These are phyloP conservation scores for Leptopilina boulardi DNA, from an alignment of 1,140 invertebrate genomes.

Conservation along the genomic window DNA sequence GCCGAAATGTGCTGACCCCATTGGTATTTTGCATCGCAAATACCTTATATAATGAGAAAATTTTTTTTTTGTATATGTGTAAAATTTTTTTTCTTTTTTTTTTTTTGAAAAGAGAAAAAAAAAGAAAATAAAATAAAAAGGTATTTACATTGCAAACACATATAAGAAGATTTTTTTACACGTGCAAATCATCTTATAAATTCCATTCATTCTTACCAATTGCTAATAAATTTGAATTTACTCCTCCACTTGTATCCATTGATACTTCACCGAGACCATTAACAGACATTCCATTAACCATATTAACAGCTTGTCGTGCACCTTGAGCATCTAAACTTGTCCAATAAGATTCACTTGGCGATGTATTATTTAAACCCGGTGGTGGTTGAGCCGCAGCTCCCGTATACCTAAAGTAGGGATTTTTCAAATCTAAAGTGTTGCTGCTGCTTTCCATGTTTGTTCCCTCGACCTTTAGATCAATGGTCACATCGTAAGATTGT, in stretches of 20 bases:
- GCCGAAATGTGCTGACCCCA: slow-evolving; percentile 33
- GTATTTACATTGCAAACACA: slow-evolving; percentile 31
- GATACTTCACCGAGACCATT: slow-evolving; percentile 86
- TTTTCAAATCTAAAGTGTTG: slow-evolving; percentile 98
- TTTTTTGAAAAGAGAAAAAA: no score
- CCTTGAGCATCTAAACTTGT: slow-evolving; percentile 87
- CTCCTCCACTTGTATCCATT: slow-evolving; percentile 79
- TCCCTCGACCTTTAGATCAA: slow-evolving; percentile 93
- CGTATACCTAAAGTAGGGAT: slow-evolving; percentile 97
- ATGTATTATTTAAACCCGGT: slow-evolving; percentile 91
- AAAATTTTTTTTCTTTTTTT: neutral
- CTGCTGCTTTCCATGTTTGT: slow-evolving; percentile 85
- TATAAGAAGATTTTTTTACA: neutral
- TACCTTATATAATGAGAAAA: slow-evolving; percentile 32
- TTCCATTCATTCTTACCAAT: slow-evolving; percentile 71
- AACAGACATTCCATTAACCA: slow-evolving; percentile 88
- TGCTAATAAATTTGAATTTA: slow-evolving; percentile 78
- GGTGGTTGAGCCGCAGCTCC: slow-evolving; percentile 91
- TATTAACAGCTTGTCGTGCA: slow-evolving; percentile 83
- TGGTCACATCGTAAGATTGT: slow-evolving; percentile 99
- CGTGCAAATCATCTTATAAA: slow-evolving; percentile 20
- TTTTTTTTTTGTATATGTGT: neutral
- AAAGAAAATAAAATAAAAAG: neutral
- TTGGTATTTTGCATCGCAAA: slow-evolving; percentile 33
- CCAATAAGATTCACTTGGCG: slow-evolving; percentile 95